These are phyloP conservation scores for Agrypnus murinus DNA, from an alignment of 2,888 invertebrate genomes.

Conservation along the genomic window DNA sequence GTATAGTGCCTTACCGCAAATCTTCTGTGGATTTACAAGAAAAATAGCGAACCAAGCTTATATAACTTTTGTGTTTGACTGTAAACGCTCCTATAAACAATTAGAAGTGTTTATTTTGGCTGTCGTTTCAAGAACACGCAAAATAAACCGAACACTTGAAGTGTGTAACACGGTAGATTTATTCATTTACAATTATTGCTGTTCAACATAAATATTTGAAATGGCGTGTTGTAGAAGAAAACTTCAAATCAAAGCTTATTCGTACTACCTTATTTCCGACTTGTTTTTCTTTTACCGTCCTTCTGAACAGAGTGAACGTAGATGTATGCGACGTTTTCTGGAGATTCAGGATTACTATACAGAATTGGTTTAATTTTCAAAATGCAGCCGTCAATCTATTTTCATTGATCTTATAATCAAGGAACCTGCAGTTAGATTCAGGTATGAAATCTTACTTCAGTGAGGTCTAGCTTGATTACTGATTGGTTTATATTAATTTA, in stretches of 20 bases:
- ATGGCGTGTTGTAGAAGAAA: conserved; percentile 26
- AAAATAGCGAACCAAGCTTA: conserved; percentile 17
- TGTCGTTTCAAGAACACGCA: conserved; percentile 20
- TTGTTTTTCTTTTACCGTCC: too few relatives aligned
- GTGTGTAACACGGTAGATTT: conserved; percentile 9
- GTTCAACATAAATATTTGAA: conserved; percentile 36
- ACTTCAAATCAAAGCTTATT: conserved; percentile 32
- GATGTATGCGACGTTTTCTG: too few relatives aligned
- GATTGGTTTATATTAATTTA: too few relatives aligned
- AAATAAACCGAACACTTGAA: conserved; percentile 10
- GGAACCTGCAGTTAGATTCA: too few relatives aligned
- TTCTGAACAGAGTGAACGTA: too few relatives aligned
- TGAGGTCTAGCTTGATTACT: too few relatives aligned
- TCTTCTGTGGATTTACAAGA: conserved; percentile 19
- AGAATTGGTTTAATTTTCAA: too few relatives aligned
- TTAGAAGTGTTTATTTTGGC: conserved; percentile 35
- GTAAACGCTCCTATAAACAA: conserved; percentile 26
- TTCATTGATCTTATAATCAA: too few relatives aligned
- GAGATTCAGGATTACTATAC: too few relatives aligned
- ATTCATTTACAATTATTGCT: conserved; percentile 30
- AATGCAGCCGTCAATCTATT: too few relatives aligned
- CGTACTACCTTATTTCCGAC: too few relatives aligned
- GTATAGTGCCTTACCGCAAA: conserved; percentile 22
- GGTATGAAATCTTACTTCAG: too few relatives aligned
- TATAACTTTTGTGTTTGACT: conserved; percentile 24